Evolutionary conservation across 2,113 vertebrate genomes (phyloP), one percentile per base, ranked within the genome.

Genomic region (Gadus macrocephalus): DNA sequence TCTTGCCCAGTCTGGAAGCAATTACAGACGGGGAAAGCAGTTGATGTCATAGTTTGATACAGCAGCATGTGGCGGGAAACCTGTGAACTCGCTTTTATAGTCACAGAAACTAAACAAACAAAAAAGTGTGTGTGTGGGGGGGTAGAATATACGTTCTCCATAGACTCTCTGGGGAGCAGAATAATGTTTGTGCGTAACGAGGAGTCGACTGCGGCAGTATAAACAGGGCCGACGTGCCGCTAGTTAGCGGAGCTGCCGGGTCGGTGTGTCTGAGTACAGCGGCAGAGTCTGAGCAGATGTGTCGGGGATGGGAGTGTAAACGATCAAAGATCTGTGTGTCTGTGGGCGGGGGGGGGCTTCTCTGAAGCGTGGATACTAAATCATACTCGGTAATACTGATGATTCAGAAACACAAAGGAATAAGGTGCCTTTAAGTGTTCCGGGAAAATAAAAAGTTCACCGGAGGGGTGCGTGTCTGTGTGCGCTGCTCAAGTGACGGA

Each of bases 21-120:
- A 90, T 91, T 91, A 89, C 68, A 80, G 69, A 80, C 69, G 0
- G 8, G 80, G 42, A 49, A 49, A 49, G 42, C 42, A 49, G 67
- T 61, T 90, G 90, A 92, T 89, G 90, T 91, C 88, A 90, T 89
- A 64, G 78, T 84, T 88, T 85, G 83, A 87, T 88, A 86, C 80
- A 83, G 83, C 70, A 72, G 82, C 53, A 70, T 49, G 8, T 49
- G 42, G 42, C 42, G 42, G 42, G 8, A 49, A 49, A 14, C 42
- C 85, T 71, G 69, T 78, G 81, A 89, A 85, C 83, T 80, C 83
- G 81, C 80, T 77, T 83, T 76, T 81, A 79, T 70, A 79, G 81
- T 74, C 71, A 19, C 3, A 63, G 53, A 62, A 58, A 28, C 42
- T 22, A 7, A 9, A n/a, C 42, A 66, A 42, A 67, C 64, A 53